Evolutionary conservation across 1,140 invertebrate species (phyloP).

Genomic region (Platyura marginata): DNA sequence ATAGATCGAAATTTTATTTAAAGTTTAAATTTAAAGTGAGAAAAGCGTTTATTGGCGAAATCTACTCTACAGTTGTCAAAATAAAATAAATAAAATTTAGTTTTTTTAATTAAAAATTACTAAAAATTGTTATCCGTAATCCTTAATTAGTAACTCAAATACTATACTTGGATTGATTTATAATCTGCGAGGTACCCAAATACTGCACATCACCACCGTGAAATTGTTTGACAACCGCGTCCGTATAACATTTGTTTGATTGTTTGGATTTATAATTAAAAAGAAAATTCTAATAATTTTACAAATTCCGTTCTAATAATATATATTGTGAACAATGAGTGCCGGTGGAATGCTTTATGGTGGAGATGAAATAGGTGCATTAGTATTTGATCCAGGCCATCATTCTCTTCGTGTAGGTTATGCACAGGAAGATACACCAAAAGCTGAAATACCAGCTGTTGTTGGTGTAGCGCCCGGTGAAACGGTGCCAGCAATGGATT

Average conservation of each 20-base stretch:
- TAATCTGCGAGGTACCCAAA: neutral
- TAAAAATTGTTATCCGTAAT: no score
- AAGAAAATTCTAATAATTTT: neutral
- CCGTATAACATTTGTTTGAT: no score
- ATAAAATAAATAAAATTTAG: no score
- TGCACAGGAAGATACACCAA: conserved; percentile 66
- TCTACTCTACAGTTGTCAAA: no score
- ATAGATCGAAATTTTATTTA: no score
- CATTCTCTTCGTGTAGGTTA: conserved; percentile 45
- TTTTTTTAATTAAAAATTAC: no score
- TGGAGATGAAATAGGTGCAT: conserved; percentile 91
- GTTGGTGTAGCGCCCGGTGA: conserved; percentile 54
- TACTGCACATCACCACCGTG: neutral
- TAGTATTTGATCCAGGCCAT: conserved; percentile 93
- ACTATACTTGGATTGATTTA: neutral
- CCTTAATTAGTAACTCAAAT: neutral
- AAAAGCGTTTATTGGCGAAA: no score
- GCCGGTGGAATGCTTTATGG: conserved; percentile 56
- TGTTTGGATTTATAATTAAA: neutral
- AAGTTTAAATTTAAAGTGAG: no score
- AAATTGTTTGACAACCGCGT: neutral
- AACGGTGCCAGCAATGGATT: conserved; percentile 28
- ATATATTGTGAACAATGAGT: conserved; percentile 11
- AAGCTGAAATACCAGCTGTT: conserved; percentile 76
- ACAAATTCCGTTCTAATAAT: neutral